phyloP scores from a whole-genome alignment of 2,797 vertebrate genomes.

The Spinibarbus caldwelli region DNA sequence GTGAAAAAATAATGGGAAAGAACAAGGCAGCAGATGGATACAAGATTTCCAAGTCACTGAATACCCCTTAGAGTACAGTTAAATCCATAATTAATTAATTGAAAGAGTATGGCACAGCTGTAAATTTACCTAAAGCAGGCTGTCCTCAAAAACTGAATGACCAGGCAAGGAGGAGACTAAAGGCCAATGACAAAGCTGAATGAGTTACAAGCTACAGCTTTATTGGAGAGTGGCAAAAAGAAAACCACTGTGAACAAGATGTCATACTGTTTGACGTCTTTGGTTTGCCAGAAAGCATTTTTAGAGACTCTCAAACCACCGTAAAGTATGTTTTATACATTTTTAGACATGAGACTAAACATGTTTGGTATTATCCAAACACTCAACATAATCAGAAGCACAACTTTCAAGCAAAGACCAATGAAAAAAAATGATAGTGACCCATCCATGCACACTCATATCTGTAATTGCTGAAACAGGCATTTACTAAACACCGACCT shows the following conservation, averaged over 20 bases:
- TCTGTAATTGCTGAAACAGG: neutral
- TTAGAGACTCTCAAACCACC: neutral
- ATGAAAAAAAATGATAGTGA: neutral
- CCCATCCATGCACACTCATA: neutral
- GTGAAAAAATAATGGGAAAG: neutral
- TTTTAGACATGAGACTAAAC: neutral
- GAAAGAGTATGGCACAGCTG: neutral
- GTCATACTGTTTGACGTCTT: constrained; percentile 4
- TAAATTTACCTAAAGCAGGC: neutral
- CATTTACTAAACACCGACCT: neutral
- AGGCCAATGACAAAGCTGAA: neutral
- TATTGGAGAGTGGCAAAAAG: neutral
- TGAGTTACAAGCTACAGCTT: neutral
- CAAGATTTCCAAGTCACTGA: neutral
- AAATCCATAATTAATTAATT: constrained; percentile 3
- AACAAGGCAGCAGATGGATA: neutral
- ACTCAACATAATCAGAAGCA: neutral
- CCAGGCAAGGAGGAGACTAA: neutral
- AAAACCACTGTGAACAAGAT: neutral
- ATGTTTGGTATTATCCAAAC: neutral
- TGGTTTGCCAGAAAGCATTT: neutral
- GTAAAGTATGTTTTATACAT: neutral
- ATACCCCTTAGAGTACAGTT: neutral
- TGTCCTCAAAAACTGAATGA: neutral
- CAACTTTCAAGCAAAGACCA: neutral